Percentiles rank a stretch among this genome's conserved stretches.
These are phyloP conservation scores for Euborellia annulipes DNA, from an alignment of 1,140 invertebrate genomes.

Conservation along the genomic window DNA sequence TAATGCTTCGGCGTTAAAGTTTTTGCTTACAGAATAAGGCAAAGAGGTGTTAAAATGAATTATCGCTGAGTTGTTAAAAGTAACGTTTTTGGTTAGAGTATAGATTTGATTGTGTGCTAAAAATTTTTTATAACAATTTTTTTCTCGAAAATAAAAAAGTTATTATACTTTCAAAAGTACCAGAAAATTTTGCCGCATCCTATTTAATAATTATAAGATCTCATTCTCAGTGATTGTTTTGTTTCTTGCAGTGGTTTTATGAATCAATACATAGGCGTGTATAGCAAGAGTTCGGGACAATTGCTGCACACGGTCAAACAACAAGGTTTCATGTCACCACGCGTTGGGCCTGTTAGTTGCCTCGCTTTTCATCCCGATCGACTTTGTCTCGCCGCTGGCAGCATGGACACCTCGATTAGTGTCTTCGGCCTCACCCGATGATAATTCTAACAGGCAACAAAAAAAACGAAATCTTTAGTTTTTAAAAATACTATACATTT, in stretches of 20 bases:
- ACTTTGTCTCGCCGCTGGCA: slow-evolving; percentile 57
- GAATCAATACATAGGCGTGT: slow-evolving; percentile 66
- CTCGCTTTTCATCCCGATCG: slow-evolving; percentile 75
- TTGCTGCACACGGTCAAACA: slow-evolving; percentile 63
- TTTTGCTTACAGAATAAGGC: no score
- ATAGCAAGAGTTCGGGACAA: slow-evolving; percentile 46
- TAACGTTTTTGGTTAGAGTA: no score
- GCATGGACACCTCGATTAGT: slow-evolving; percentile 57
- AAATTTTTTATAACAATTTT: no score
- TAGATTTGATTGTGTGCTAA: no score
- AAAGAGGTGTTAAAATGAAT: no score
- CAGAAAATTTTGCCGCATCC: no score
- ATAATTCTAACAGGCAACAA: slow-evolving; percentile 23
- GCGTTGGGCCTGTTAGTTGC: slow-evolving; percentile 69
- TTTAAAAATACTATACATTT: not conserved
- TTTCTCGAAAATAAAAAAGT: no score
- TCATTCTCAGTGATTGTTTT: slow-evolving; percentile 11
- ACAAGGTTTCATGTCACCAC: slow-evolving; percentile 79
- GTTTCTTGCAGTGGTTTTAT: slow-evolving; percentile 51
- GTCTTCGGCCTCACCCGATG: slow-evolving; percentile 54
- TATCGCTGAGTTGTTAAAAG: no score
- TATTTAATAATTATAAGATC: no score
- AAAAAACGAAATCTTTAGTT: not conserved
- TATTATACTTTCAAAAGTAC: no score
- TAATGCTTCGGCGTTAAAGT: no score